Evolutionary conservation across 2,797 vertebrate species (phyloP).

Genomic region (Liasis olivaceus): DNA sequence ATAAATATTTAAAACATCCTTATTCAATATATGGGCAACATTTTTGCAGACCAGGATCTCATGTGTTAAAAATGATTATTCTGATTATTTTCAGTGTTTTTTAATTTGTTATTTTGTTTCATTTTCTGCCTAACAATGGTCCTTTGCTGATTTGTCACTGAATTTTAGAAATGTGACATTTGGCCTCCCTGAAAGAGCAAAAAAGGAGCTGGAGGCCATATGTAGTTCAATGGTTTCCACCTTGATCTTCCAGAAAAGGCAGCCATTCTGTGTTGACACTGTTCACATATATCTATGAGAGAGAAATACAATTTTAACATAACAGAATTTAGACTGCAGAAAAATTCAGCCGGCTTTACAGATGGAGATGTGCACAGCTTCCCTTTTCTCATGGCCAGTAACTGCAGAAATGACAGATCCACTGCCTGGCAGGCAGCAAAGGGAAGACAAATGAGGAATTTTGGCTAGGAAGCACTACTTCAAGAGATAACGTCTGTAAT

Average conservation of each 20-base stretch:
- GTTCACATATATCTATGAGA: background rate
- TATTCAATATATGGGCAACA: background rate
- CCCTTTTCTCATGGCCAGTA: background rate
- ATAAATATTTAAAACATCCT: background rate
- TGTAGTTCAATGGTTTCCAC: background rate
- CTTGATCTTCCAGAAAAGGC: background rate
- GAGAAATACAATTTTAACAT: background rate
- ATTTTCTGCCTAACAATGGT: background rate
- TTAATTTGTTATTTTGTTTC: background rate
- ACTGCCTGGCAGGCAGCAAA: constrained; percentile 4
- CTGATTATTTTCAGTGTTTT: background rate
- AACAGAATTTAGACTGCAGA: background rate
- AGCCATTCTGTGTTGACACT: background rate
- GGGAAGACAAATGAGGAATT: constrained; percentile 25
- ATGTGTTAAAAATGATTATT: background rate
- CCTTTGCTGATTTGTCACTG: background rate
- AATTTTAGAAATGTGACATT: background rate
- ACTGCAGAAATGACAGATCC: constrained; percentile 11
- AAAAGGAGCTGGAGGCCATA: too few relatives aligned
- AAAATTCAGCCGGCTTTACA: background rate
- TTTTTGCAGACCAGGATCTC: background rate
- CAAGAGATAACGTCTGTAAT: constrained; percentile 14
- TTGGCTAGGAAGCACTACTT: constrained; percentile 14
- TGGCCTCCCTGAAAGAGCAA: background rate
- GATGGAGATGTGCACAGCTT: background rate